These are phyloP conservation scores for Ascidia mentula DNA, from an alignment of 23 tunicate species.

Conservation along the genomic window DNA sequence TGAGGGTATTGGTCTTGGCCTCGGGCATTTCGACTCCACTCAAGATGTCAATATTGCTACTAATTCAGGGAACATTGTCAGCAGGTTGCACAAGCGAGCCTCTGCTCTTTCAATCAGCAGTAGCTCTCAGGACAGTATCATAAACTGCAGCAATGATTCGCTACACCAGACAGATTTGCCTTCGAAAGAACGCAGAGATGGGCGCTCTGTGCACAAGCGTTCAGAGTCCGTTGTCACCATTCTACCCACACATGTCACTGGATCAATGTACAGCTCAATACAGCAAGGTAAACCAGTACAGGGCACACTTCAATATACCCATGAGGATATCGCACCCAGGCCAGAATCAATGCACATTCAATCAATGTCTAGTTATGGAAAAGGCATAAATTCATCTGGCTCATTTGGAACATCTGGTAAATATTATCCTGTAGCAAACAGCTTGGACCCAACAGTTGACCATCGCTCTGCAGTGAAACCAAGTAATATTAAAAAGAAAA, in stretches of 20 bases:
- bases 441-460: conserved; percentile 72
- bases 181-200: neutral
- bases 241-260: conserved; percentile 14
- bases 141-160: neutral
- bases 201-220: neutral
- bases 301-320: neutral
- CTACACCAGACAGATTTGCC: neutral
- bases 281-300: neutral
- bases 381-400: neutral
- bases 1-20: neutral
- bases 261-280: conserved; percentile 11
- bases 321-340: conserved; percentile 26
- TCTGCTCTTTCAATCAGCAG: conserved; percentile 8
- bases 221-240: conserved; percentile 28
- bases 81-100: neutral
- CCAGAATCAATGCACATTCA: conserved; percentile 12
- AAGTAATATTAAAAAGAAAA: conserved; percentile 68
- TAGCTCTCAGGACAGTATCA: conserved; percentile 13
- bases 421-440: conserved; percentile 1
- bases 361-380: neutral
- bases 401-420: neutral
- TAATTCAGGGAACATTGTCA: neutral
- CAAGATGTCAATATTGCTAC: neutral
- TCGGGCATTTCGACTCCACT: conserved; percentile 11
- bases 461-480: conserved; percentile 77